Base-by-base conservation (phyloP, 2,888 invertebrate species). In the Cerastis leucographa region DNA sequence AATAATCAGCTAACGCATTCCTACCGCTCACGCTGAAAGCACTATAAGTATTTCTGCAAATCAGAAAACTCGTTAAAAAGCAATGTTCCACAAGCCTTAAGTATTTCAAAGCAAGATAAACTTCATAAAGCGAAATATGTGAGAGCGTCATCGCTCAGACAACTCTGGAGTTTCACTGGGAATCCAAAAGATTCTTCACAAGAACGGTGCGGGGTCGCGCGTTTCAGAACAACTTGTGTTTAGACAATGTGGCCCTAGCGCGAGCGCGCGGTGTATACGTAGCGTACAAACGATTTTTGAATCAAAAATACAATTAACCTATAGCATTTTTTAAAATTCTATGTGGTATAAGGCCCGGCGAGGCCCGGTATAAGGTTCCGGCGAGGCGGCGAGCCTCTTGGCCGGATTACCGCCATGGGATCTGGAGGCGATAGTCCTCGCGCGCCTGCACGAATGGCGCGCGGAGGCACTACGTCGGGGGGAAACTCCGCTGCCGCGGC, bases 71-170 rank as follows among this genome's bases (percentile, higher is more conserved):
- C 91, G 87, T 90, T 89, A 87, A 86, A 89, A 90, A 90, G 89
- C 86, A 86, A 91, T 90, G 89, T 87, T 88, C 82, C 76, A 85
- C 81, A 78, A 84, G 84, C 85, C 73, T 84, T 88, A 89, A 91
- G 88, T 90, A 90, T 91, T 91, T 85, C 80, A 80, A 79, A 78
- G 75, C 71, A 76, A 84, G 77, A 83, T 68, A 77, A 91, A 91
- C 89, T 91, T 91, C 90, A 91, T 92, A 91, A 92, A 89, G 88
- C 85, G 83, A 92, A 93, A 92, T 92, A 91, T 93, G 91, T 92
- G 87, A 83, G 87, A 87, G 79, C 89, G 88, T 93, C 93, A 93
- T 93, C 92, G 87, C 90, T 91, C 89, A 92, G 89, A 91, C 88
- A 92, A 92, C 91, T 93, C 91, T 81, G 85, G 87, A 90, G 90